Base-by-base conservation (phyloP, 2,113 vertebrate species). In the Odobenus rosmarus region DNA sequence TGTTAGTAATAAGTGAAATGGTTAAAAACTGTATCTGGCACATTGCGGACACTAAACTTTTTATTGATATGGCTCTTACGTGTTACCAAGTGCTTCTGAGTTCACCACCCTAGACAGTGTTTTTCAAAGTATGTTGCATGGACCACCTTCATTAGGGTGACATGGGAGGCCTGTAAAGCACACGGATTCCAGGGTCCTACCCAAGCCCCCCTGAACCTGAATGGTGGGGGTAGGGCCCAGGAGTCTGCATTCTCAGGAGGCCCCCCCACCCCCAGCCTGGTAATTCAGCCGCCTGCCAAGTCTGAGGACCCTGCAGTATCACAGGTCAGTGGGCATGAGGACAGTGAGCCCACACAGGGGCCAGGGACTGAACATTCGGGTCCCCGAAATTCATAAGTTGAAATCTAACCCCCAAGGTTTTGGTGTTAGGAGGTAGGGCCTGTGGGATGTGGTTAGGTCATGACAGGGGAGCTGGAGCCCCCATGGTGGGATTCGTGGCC, bases 51-150 rank as follows among this genome's bases (percentile, higher is more conserved):
- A 10, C 39, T 7, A 16, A 49, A 4, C 3, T 33, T 28, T 79
- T 67, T 10, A 19, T 19, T 15, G 19, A 6, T 4, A 3, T 5
- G 28, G 28, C 36, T 90, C 42, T 24, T 90, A 18, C 23, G 1
- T 23, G n/a, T 18, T 16, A 42, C n/a, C 9, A 69, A n/a, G 31
- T 3, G 69, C 23, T 76, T 59, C 9, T 49, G 69, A 55, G 55
- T n/a, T 10, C 53, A 5, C 9, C 24, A 4, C 28, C 16, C 18
- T 0, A 1, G 53, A 15, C 46, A 10, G 51, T 9, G 72, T 53
- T 53, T 67, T n/a, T 12, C 77, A 16, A 15, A 31, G 15, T 0
- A 0, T 1, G 11, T 19, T 3, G 31, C 42, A 1, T 0, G 9
- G 42, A 1, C 77, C 24, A 1, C 71, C 53, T 55, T n/a, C 62